phyloP scores from a whole-genome alignment of 2,113 vertebrate species.

The Syrmaticus mikado region DNA sequence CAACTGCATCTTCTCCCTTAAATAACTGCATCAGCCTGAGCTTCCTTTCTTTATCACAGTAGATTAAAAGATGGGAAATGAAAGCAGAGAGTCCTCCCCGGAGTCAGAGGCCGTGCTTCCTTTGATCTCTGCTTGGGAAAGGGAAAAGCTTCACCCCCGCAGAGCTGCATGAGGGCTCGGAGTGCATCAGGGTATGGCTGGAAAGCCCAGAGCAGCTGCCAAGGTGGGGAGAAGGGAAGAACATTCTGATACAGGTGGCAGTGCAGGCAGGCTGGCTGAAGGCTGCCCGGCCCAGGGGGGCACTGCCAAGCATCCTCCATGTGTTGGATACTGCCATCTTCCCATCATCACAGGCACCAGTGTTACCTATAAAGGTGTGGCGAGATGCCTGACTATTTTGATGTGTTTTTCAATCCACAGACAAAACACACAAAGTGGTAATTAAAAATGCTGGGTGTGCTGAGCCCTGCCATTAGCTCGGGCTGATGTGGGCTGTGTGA shows the following conservation, averaged over 20 bases:
- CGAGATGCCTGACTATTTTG: neutral
- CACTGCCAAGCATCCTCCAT: neutral
- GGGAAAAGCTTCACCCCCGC: neutral
- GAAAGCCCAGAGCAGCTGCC: neutral
- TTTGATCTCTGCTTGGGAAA: neutral
- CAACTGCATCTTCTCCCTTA: neutral
- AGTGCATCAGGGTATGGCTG: neutral
- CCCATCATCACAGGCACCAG: neutral
- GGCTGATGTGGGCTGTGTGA: neutral
- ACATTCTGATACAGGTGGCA: neutral
- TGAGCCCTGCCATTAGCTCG: neutral
- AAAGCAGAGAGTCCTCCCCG: neutral
- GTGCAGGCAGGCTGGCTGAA: neutral
- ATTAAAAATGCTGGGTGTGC: neutral
- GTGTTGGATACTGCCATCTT: neutral
- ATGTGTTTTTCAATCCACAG: neutral
- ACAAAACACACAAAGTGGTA: fast-evolving
- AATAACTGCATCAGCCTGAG: neutral
- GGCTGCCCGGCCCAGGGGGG: neutral
- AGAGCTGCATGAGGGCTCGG: fast-evolving
- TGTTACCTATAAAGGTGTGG: neutral
- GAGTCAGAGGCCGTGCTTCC: neutral
- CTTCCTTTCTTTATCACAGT: fast-evolving
- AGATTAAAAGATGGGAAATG: neutral
- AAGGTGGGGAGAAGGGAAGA: neutral